These are phyloP conservation scores for Gibbula magus DNA, from an alignment of 2,888 invertebrate genomes.

Conservation along the genomic window DNA sequence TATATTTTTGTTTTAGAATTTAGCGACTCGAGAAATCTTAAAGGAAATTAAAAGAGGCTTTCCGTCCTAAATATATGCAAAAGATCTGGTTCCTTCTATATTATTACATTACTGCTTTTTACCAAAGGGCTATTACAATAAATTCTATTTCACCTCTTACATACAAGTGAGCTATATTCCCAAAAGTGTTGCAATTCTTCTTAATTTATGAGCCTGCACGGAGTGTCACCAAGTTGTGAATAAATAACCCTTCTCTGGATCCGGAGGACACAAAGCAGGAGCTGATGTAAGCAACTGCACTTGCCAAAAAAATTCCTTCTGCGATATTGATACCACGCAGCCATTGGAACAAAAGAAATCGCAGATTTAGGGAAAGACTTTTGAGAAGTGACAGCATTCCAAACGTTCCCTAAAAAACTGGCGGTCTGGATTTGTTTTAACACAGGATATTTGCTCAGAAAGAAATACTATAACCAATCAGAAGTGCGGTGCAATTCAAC, in stretches of 20 bases:
- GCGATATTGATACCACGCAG: neutral
- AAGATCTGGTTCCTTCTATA: too few relatives aligned
- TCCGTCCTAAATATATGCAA: too few relatives aligned
- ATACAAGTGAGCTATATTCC: too few relatives aligned
- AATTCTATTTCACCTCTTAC: too few relatives aligned
- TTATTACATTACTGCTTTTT: too few relatives aligned
- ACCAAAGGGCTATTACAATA: too few relatives aligned
- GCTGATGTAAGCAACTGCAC: neutral
- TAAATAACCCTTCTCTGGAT: neutral
- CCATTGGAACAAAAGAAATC: neutral
- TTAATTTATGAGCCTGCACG: neutral
- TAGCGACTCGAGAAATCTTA: too few relatives aligned
- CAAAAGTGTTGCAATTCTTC: neutral
- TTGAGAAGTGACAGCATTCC: neutral
- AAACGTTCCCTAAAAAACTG: neutral
- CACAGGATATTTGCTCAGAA: neutral
- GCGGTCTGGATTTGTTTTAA: neutral
- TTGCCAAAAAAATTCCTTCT: conserved; percentile 1
- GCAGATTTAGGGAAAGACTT: neutral
- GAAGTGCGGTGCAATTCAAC: neutral
- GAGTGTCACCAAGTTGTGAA: neutral
- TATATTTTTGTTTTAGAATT: too few relatives aligned
- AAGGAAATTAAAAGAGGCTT: too few relatives aligned
- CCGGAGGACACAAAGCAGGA: neutral
- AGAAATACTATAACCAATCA: conserved; percentile 5